Base-by-base conservation (phyloP, 2,888 invertebrate species). In the Pyrrhosoma nymphula region DNA sequence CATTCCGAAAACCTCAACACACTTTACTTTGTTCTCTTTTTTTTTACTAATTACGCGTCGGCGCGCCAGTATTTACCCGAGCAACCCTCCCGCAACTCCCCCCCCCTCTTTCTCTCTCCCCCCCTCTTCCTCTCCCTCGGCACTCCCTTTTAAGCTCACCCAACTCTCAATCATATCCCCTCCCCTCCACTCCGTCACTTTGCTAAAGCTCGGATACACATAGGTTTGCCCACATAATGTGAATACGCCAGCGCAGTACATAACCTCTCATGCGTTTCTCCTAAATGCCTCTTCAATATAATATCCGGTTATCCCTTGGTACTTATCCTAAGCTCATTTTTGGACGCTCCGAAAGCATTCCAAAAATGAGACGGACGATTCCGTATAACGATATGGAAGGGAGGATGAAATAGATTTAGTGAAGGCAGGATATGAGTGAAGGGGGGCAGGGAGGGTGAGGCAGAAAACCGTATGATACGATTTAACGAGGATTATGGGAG, bases 1-100 rank as follows among this genome's bases (percentile, higher is more conserved):
- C 93, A 93, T 93, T 93, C 93, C 93, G 90, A 93, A 82, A 93
- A 93, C 93, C 93, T 93, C 91, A 39, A 63, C 90, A 20, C 56
- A 60, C 56, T 91, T 35, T 35, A 35, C 75, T 47, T 47, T 47
- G n/a, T 56, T 60, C 16, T 14, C 60, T 60, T 20, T 60, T 93
- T 93, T 35, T 91, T 55, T 89, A 93, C 63, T 47, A 47, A 63
- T 47, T 93, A 69, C 69, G 69, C 69, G 69, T 93, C 93, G 69
- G 93, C 93, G 69, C 69, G 93, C 63, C 47, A 14, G 75, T 82
- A 69, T 91, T 30, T 30, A 16, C 18, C 91, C 91, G 10, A 26
- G 35, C 60, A 39, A 20, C 56, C 91, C 39, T 63, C 12, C 10
- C 20, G 39, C 47, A 39, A 47, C 16, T 12, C 16, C n/a, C 20